phyloP scores from a whole-genome alignment of 2,797 vertebrate genomes.

The Chaenodraco wilsoni region DNA sequence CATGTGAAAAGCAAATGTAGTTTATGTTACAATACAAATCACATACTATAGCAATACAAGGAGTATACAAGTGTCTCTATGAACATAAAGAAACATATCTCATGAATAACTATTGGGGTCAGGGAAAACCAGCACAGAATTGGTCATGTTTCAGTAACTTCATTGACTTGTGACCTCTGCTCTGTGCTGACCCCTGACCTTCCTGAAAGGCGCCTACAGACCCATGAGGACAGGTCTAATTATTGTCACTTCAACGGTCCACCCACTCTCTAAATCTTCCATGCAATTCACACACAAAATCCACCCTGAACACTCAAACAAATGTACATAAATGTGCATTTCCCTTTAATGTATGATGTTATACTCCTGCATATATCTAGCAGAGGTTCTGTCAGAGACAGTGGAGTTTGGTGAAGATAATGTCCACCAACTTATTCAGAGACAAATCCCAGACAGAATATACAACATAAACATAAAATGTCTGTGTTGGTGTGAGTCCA shows the following conservation, averaged over 20 bases:
- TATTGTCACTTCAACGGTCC: constrained; percentile 19
- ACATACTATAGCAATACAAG: constrained; percentile 7
- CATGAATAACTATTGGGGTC: constrained; percentile 20
- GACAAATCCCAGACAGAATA: neutral
- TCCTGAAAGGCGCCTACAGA: constrained; percentile 29
- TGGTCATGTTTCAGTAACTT: neutral
- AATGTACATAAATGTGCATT: constrained; percentile 21
- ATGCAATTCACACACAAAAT: constrained; percentile 6
- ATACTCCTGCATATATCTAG: neutral
- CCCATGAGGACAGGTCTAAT: constrained; percentile 37
- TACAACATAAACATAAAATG: neutral
- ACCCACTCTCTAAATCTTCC: constrained; percentile 21
- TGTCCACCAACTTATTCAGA: neutral
- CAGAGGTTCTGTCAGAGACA: neutral
- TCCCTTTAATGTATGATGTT: constrained; percentile 15
- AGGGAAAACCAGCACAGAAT: neutral
- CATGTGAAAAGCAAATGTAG: constrained; percentile 10
- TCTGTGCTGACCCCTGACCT: constrained; percentile 36
- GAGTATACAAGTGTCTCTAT: neutral
- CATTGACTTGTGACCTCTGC: constrained; percentile 36
- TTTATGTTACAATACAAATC: constrained; percentile 20
- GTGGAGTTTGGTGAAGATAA: neutral
- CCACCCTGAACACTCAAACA: neutral
- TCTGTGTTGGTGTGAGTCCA: neutral
- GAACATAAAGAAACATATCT: neutral